Percentiles rank a stretch among this genome's conserved stretches.
phyloP scores from a whole-genome alignment of 2,888 invertebrate genomes.

The Pollenia griseotomentosa region DNA sequence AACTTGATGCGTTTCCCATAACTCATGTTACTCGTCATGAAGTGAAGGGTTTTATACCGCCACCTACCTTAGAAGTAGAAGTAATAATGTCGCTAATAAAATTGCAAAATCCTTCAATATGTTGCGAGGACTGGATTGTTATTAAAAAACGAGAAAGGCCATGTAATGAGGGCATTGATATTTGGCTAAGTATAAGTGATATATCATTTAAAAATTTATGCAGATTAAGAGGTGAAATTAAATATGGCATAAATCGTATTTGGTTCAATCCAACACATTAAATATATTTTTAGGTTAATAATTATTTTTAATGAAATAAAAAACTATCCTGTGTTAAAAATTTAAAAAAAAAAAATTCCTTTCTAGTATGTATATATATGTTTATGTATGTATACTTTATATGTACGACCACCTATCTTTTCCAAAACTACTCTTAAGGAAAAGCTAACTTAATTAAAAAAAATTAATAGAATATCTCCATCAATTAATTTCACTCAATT shows the following conservation, averaged over 20 bases:
- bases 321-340: too few relatives aligned
- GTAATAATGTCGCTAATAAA: constrained; percentile 37
- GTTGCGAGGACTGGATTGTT: constrained; percentile 39
- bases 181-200: constrained; percentile 54
- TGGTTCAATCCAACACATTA: constrained; percentile 4
- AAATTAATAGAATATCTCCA: too few relatives aligned
- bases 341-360: too few relatives aligned
- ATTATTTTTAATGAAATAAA: too few relatives aligned
- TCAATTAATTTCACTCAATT: too few relatives aligned
- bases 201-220: constrained; percentile 29
- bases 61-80: constrained; percentile 33
- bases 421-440: too few relatives aligned
- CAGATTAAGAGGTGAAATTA: constrained; percentile 39
- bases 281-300: too few relatives aligned
- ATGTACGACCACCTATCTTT: too few relatives aligned
- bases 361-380: too few relatives aligned
- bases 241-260: constrained; percentile 58
- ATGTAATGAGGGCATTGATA: constrained; percentile 9
- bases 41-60: constrained; percentile 50
- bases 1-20: constrained; percentile 53
- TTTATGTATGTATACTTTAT: too few relatives aligned
- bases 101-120: constrained; percentile 47
- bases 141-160: background rate
- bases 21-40: background rate
- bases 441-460: too few relatives aligned